phyloP scores from a whole-genome alignment of 2,113 vertebrate genomes.

The Aramus guarauna region DNA sequence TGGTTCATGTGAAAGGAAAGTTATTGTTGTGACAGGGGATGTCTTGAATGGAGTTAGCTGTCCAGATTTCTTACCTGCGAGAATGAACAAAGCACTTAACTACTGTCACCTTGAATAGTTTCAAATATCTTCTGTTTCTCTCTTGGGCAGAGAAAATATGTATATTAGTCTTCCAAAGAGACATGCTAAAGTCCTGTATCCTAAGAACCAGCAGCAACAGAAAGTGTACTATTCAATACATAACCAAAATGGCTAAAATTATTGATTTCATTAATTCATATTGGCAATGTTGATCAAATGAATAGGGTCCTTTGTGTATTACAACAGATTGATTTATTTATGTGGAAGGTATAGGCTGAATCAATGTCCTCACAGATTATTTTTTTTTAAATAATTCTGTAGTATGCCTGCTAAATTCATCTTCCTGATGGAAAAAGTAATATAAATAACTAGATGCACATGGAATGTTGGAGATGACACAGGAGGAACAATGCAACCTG shows the following conservation, averaged over 20 bases:
- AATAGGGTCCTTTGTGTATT: background rate
- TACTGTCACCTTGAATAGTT: background rate
- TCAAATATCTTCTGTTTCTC: background rate
- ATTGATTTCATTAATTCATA: background rate
- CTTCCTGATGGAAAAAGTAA: background rate
- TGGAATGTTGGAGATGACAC: background rate
- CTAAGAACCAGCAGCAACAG: background rate
- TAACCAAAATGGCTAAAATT: background rate
- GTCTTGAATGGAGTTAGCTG: background rate
- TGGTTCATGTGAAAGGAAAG: background rate
- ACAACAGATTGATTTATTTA: background rate
- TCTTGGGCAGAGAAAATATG: background rate
- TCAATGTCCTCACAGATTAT: background rate
- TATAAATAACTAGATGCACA: background rate
- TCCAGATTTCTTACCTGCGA: background rate
- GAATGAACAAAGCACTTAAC: background rate
- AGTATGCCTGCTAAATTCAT: background rate
- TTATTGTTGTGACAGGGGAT: background rate
- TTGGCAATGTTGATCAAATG: background rate
- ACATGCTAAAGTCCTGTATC: background rate
- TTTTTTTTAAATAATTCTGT: background rate
- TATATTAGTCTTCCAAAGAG: background rate
- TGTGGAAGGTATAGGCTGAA: background rate
- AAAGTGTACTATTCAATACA: background rate
- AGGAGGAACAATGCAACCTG: background rate